Evolutionary conservation across 2,888 invertebrate species (phyloP).

Genomic region (Hanleya hanleyi): DNA sequence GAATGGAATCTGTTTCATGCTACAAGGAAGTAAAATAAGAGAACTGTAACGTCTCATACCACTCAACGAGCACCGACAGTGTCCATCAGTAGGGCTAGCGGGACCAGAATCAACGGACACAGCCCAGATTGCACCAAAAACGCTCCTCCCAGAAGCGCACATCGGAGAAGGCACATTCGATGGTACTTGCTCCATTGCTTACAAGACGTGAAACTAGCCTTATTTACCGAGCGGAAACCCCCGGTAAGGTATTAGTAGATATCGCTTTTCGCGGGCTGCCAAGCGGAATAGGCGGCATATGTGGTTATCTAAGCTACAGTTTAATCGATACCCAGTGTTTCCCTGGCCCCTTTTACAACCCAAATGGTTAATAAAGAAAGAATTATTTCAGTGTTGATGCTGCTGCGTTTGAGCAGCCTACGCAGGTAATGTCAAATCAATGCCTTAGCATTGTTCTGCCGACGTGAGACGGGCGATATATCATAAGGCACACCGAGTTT

Average conservation of each 20-base stretch:
- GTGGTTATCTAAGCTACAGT: conserved; percentile 2
- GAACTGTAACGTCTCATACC: conserved; percentile 50
- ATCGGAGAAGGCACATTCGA: background rate
- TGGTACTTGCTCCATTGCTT: background rate
- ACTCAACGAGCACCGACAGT: background rate
- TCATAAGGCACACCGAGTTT: background rate
- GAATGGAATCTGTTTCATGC: conserved; percentile 68
- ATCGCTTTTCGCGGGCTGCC: background rate
- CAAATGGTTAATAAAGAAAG: conserved; percentile 5
- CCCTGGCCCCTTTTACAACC: background rate
- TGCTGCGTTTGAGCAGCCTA: background rate
- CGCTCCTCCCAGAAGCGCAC: background rate
- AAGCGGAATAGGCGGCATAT: background rate
- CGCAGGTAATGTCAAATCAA: background rate
- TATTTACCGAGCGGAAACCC: background rate
- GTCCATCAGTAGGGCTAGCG: background rate
- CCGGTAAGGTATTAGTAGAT: background rate
- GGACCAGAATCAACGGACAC: background rate
- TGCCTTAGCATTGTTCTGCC: background rate
- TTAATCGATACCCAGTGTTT: conserved; percentile 5
- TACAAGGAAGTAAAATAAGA: conserved; percentile 66
- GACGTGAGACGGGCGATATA: background rate
- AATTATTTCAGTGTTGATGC: background rate
- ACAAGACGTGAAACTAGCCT: background rate
- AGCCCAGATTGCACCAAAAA: background rate